These are phyloP conservation scores for Passer montanus DNA, from an alignment of 2,113 vertebrate genomes.

Conservation along the genomic window DNA sequence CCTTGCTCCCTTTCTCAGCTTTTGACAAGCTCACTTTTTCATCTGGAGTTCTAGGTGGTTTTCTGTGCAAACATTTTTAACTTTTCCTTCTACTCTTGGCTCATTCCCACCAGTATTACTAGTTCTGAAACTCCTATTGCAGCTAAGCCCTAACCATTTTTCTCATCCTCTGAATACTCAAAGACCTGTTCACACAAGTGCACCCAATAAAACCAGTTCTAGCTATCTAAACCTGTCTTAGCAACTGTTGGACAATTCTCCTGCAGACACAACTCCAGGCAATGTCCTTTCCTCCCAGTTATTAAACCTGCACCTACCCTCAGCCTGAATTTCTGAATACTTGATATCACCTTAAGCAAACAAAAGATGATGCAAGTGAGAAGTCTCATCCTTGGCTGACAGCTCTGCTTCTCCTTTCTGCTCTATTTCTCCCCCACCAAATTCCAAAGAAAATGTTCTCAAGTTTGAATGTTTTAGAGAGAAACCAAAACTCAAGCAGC, in stretches of 20 bases:
- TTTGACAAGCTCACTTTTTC: neutral
- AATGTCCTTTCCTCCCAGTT: neutral
- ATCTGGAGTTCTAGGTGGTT: neutral
- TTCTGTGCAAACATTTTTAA: neutral
- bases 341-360: slow-evolving; percentile 13
- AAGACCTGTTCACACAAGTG: neutral
- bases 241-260: neutral
- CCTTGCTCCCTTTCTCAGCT: neutral
- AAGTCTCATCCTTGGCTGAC: neutral
- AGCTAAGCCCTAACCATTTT: neutral
- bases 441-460: neutral
- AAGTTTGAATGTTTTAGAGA: neutral
- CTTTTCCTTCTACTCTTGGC: neutral
- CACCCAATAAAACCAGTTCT: neutral
- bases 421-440: neutral
- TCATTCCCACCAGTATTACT: neutral
- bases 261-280: neutral
- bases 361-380: neutral
- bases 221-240: neutral
- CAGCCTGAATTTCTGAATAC: slow-evolving; percentile 3
- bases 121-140: neutral
- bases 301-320: neutral
- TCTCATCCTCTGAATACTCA: neutral
- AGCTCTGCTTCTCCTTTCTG: neutral
- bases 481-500: neutral